Evolutionary conservation across 2,888 invertebrate species (phyloP), one percentile per base, ranked within the genome.

Genomic region (Apodemia mormo): DNA sequence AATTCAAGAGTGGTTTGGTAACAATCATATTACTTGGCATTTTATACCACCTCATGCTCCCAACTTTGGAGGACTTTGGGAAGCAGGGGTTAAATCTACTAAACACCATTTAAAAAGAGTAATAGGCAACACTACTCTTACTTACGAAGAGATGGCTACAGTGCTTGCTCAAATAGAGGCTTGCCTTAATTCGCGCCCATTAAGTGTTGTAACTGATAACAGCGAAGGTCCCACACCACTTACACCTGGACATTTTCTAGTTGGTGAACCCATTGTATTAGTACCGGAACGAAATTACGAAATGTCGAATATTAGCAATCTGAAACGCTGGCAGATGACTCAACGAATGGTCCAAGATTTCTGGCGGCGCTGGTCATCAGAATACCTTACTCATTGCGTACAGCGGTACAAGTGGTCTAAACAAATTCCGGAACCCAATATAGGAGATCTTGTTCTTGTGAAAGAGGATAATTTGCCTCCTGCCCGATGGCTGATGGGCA

Each of bases 131-230:
- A 43, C 69, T 29, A 75, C 71, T 2, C 37, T 77, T 10, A 78
- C 75, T 0, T 76, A 68, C 67, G 76, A 77, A 58, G 76, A 76
- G 64, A 45, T 75, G n/a, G 45, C 69, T 9, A 77, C 77, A 0
- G 67, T 76, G 1, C 22, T 74, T 12, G 66, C 67, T 7, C 76
- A 78, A 64, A 73, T 76, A 37, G 78, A 77, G 68, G 76, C 77
- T 9, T 77, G 76, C 64, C 66, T 77, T 0, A 78, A 78, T 68
- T 78, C 77, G 1, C 68, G 79, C 7, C 76, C 76, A 58, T 33
- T 71, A 14, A 66, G 29, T 64, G 14, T 40, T n/a, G 56, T 73
- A 6, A 14, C 67, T 64, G 49, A 30, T 43, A 70, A 71, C 33
- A 69, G 71, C 14, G 70, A 65, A n/a, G 72, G 72, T 30, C 56